Conservation (phyloP, 2,113 vertebrate genomes). For the Corapipo altera region DNA sequence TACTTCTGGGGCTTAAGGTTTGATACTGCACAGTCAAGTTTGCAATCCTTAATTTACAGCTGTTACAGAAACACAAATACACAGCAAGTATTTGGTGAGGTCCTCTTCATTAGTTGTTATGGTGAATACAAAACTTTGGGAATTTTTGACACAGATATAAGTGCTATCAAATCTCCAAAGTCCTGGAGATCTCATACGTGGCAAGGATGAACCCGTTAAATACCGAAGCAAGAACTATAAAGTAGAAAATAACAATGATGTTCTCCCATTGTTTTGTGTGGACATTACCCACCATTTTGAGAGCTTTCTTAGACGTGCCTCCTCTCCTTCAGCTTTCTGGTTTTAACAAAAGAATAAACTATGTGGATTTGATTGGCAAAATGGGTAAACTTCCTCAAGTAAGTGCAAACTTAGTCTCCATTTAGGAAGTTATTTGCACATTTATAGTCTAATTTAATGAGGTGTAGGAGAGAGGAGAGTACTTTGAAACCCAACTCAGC, state of each 20-base stretch:
- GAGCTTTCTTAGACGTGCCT: background rate
- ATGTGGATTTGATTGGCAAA: background rate
- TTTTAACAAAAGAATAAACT: background rate
- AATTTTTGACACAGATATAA: constrained; percentile 6
- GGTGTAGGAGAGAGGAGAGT: background rate
- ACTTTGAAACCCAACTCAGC: background rate
- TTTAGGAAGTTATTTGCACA: background rate
- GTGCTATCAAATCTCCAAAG: background rate
- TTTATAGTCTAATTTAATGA: background rate
- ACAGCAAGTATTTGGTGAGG: background rate
- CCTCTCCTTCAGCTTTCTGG: background rate
- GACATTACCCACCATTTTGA: background rate
- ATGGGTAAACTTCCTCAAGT: background rate
- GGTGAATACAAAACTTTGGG: background rate
- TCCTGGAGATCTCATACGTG: background rate
- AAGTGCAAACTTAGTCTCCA: background rate
- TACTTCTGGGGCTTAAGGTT: background rate
- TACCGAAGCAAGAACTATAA: background rate
- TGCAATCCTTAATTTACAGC: background rate
- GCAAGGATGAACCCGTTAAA: background rate
- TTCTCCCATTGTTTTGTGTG: background rate
- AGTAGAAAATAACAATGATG: background rate
- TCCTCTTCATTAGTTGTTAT: background rate
- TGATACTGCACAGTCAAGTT: background rate
- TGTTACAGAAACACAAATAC: constrained; percentile 7